Base-by-base conservation (phyloP, 2,797 vertebrate species). In the Kryptopterus vitreolus region DNA sequence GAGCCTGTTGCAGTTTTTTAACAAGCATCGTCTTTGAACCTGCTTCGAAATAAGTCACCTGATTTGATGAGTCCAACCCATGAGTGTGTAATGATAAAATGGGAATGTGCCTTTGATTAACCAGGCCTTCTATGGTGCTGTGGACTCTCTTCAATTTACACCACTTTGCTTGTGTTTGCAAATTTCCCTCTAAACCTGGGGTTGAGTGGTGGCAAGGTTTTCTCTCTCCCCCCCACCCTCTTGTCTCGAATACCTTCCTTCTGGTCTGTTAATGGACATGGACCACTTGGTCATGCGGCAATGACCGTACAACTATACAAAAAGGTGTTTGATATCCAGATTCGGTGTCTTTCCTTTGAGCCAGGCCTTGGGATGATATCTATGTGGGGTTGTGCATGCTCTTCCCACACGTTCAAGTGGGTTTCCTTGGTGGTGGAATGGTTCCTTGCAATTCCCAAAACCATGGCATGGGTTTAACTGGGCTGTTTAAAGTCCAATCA, bases 1-100 rank as follows among this genome's bases (percentile, higher is more conserved):
- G 87, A 84, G 84, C 88, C 89, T 88, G 91, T 90, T 89, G 90
- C 89, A 89, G 88, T 88, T 93, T 93, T 81, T 92, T 93, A 93
- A 93, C 90, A 92, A 94, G 92, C 88, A 88, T 84, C 83, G 87
- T 84, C 84, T 90, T 88, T 87, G 89, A 87, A 91, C 89, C 81
- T 79, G 81, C 79, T 88, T 88, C 89, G 86, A 87, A n/a, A 72
- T 85, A 90, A 89, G 90, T 84, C 87, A 90, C 90, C 91, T 91
- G 91, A 91, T 91, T 91, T 89, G 87, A 83, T 0, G 53, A 90
- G 88, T 87, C 88, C 88, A 24, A 89, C 89, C 92, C 89, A 89
- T 88, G 78, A 83, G 84, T 87, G 85, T 82, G 16, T 86, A 63
- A 68, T 86, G 83, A 89, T 90, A 89, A 89, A 90, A 89, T 68